Evolutionary conservation across 2,797 vertebrate genomes (phyloP).

Genomic region (Danio aesculapii): DNA sequence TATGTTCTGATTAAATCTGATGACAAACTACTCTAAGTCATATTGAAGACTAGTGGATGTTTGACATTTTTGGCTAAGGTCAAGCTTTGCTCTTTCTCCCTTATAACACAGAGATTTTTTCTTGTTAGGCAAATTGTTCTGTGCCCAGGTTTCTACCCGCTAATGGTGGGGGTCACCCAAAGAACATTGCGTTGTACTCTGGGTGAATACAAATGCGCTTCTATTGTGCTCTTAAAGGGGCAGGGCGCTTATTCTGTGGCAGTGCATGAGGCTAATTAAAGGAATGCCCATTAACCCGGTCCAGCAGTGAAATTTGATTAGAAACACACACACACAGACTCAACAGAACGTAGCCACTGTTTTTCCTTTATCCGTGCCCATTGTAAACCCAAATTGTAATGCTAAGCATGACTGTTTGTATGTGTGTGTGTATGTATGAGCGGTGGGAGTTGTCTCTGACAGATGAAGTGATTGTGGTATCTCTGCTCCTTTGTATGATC

Average conservation of each 20-base stretch:
- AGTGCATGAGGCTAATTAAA: constrained; percentile 76
- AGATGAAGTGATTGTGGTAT: constrained; percentile 27
- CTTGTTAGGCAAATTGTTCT: constrained; percentile 71
- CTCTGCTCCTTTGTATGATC: constrained; percentile 33
- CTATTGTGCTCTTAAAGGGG: constrained; percentile 72
- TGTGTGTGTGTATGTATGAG: background rate
- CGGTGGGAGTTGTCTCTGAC: constrained; percentile 30
- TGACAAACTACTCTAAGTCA: constrained; percentile 44
- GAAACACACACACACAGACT: constrained; percentile 54
- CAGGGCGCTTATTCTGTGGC: constrained; percentile 69
- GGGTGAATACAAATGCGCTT: constrained; percentile 74
- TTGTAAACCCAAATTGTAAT: constrained; percentile 78
- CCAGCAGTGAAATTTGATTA: constrained; percentile 78
- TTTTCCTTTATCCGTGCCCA: constrained; percentile 73
- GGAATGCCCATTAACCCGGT: constrained; percentile 69
- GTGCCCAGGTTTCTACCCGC: constrained; percentile 66
- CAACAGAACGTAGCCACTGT: background rate
- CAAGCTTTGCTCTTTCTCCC: constrained; percentile 61
- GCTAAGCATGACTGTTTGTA: constrained; percentile 68
- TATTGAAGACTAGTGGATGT: constrained; percentile 40
- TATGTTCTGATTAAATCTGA: constrained; percentile 45
- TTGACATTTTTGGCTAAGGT: constrained; percentile 53
- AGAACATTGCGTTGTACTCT: constrained; percentile 68
- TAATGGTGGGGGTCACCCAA: constrained; percentile 72
- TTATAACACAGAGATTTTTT: constrained; percentile 63